phyloP scores from a whole-genome alignment of 2,113 vertebrate genomes.

The Etheostoma cragini region DNA sequence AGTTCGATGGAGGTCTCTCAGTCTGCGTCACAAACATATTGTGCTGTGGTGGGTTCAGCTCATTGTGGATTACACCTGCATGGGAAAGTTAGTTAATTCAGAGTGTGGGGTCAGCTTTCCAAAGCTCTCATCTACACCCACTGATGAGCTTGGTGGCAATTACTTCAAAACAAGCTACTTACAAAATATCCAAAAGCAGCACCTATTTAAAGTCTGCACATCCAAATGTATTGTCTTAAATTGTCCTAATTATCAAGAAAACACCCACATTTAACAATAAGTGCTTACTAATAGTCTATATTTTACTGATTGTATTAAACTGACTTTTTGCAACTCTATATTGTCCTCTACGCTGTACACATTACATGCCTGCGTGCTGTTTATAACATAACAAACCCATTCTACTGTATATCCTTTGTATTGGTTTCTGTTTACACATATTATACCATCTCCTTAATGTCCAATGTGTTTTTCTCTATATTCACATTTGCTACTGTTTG shows the following conservation, averaged over 20 bases:
- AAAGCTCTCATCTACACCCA: background rate
- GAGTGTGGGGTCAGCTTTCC: slow-evolving; percentile 26
- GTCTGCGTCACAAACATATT: slow-evolving; percentile 34
- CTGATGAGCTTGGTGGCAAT: background rate
- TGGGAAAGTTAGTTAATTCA: slow-evolving; percentile 56
- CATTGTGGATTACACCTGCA: slow-evolving; percentile 58
- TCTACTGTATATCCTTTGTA: background rate
- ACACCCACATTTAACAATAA: background rate
- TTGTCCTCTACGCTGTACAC: background rate
- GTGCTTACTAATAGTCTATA: background rate
- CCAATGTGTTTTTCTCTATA: background rate
- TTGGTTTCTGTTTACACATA: background rate
- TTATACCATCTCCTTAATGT: background rate
- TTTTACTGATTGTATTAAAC: background rate
- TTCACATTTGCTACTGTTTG: background rate
- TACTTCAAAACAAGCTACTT: background rate
- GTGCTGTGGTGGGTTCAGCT: slow-evolving; percentile 43
- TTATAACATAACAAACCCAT: background rate
- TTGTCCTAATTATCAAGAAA: background rate
- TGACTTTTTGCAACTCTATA: background rate
- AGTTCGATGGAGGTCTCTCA: slow-evolving; percentile 78
- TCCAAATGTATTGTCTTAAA: too few species aligned
- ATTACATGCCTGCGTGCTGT: background rate
- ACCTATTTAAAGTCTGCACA: background rate
- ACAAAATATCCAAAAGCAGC: background rate